A percentile compares a stretch with the other conserved stretches of the same genome.
phyloP scores from a whole-genome alignment of 2,797 vertebrate species.

The Chanos chanos region DNA sequence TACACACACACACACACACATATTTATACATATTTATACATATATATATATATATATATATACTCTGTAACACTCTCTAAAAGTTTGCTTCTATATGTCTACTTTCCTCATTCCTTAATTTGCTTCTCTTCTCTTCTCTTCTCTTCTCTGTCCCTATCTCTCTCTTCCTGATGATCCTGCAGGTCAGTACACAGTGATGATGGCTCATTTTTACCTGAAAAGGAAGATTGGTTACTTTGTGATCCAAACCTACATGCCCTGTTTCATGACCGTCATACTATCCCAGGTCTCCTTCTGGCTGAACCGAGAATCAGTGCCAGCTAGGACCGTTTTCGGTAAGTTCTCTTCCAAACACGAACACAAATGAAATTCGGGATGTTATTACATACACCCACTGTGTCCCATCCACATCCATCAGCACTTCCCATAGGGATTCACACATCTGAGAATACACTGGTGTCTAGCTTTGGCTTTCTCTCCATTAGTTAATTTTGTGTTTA shows the following conservation, averaged over 20 bases:
- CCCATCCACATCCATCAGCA: too few species aligned
- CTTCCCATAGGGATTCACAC: not conserved
- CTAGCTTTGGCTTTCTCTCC: not conserved
- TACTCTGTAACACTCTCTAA: conserved; percentile 8
- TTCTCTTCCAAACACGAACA: too few species aligned
- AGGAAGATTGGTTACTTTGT: conserved; percentile 98
- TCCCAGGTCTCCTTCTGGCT: conserved; percentile 98
- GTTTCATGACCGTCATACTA: conserved; percentile 98
- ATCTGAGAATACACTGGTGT: not conserved
- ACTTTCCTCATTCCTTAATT: conserved; percentile 18
- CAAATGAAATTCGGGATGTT: too few species aligned
- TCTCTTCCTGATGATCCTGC: conserved; percentile 20
- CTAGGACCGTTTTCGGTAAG: conserved; percentile 96
- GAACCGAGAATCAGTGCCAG: conserved; percentile 95
- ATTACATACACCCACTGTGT: too few species aligned
- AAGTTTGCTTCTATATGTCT: conserved; percentile 8
- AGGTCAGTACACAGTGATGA: conserved; percentile 99
- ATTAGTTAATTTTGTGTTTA: conserved; percentile 34
- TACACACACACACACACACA: too few species aligned
- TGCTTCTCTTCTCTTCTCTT: not conserved
- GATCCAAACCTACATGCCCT: conserved; percentile 98
- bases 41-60: too few species aligned
- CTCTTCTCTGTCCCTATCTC: not conserved
- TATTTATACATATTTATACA: too few species aligned
- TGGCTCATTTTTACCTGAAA: conserved; percentile 95